These are phyloP conservation scores for Bos indicus DNA, from an alignment of 2,113 vertebrate species.

Conservation along the genomic window DNA sequence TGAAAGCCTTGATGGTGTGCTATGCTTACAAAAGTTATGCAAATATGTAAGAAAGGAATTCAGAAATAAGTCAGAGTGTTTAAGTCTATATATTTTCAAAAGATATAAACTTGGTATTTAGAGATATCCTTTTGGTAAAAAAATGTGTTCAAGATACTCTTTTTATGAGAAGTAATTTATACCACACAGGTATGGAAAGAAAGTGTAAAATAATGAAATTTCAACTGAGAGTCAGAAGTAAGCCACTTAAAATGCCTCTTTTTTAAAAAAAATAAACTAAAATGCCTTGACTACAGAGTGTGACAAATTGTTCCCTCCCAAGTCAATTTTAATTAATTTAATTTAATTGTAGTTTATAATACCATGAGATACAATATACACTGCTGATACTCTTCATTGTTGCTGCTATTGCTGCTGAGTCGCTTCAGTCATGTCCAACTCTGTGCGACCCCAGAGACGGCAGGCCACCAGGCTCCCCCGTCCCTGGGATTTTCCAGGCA, in stretches of 20 bases:
- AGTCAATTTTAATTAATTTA: conserved; percentile 41
- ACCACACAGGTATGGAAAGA: conserved; percentile 6
- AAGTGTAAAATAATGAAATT: conserved; percentile 68
- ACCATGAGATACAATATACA: not conserved
- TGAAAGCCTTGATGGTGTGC: not conserved
- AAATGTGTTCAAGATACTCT: conserved; percentile 55
- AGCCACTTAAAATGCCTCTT: conserved; percentile 57
- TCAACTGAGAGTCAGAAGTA: conserved; percentile 51
- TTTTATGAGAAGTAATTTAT: conserved; percentile 64
- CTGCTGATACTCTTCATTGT: not conserved
- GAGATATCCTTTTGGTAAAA: conserved; percentile 35
- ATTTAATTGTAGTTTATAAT: conserved; percentile 44
- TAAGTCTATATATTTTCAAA: not conserved
- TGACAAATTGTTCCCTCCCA: conserved; percentile 33
- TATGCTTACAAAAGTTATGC: not conserved
- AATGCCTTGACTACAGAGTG: not conserved
- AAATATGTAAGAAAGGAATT: not conserved
- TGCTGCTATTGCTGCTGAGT: no score
- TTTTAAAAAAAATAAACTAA: no score
- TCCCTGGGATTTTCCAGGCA: no score
- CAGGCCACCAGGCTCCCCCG: no score
- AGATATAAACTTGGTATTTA: not conserved
- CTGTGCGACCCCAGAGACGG: no score
- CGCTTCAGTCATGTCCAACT: no score
- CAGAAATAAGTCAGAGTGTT: not conserved